These are phyloP conservation scores for Enteromius viviparus DNA, from an alignment of 2,797 vertebrate species.

Conservation along the genomic window DNA sequence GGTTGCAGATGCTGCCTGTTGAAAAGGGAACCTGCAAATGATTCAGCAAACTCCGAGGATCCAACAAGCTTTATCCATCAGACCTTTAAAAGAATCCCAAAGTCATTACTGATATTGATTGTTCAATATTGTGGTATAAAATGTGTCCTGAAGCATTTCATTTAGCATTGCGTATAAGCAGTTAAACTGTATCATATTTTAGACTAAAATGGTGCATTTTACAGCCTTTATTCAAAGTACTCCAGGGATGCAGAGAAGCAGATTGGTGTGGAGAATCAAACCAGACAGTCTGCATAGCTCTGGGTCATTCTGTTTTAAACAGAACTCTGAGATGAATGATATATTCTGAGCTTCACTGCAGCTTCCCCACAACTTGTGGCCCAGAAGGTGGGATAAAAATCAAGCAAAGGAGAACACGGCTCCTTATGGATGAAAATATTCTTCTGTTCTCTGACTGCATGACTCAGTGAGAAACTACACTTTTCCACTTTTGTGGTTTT, in stretches of 20 bases:
- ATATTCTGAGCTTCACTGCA: slow-evolving; percentile 17
- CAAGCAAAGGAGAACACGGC: neutral
- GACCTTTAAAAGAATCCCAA: slow-evolving; percentile 8
- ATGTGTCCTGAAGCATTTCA: neutral
- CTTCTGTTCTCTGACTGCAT: slow-evolving; percentile 33
- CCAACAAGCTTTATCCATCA: slow-evolving; percentile 1
- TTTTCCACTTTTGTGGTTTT: slow-evolving; percentile 54
- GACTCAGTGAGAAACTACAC: slow-evolving; percentile 48
- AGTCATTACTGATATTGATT: slow-evolving; percentile 3
- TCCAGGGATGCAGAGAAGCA: neutral
- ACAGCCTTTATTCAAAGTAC: neutral
- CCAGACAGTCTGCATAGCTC: neutral
- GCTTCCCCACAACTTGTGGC: neutral
- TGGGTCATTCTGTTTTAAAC: slow-evolving; percentile 18
- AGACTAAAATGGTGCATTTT: neutral
- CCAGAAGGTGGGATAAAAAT: slow-evolving; percentile 13
- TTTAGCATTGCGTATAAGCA: neutral
- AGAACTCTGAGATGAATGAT: slow-evolving; percentile 18
- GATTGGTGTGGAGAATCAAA: slow-evolving; percentile 22
- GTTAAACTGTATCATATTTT: neutral
- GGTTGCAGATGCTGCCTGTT: slow-evolving; percentile 60
- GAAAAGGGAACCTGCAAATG: slow-evolving; percentile 35
- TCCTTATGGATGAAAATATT: slow-evolving; percentile 32
- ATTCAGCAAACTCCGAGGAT: slow-evolving; percentile 43
- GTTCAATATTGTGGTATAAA: neutral